Percentiles rank a stretch among this genome's conserved stretches.
Conservation (phyloP, 2,888 invertebrate genomes). For the Papilio demoleus region DNA sequence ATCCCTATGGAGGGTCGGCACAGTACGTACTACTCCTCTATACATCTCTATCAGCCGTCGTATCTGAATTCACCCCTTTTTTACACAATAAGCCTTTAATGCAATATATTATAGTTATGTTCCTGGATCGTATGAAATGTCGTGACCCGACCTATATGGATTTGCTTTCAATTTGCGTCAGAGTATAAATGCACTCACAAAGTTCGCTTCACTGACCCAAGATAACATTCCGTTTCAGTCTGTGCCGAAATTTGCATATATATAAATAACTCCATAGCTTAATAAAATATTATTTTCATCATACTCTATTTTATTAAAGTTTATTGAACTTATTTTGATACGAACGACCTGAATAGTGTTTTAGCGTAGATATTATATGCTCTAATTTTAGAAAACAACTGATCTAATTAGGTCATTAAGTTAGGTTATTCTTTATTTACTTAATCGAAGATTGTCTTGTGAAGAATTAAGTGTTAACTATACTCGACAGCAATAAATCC, state of each 20-base stretch:
- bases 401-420: no score
- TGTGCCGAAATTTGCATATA: neutral
- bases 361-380: no score
- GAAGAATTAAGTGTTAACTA: no score
- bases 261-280: neutral
- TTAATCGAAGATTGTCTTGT: no score
- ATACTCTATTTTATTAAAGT: neutral
- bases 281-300: conserved; percentile 2
- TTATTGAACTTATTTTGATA: neutral
- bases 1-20: no score
- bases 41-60: no score
- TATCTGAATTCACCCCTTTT: no score
- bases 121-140: conserved; percentile 13
- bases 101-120: neutral
- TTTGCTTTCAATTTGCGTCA: conserved; percentile 18
- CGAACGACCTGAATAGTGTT: neutral
- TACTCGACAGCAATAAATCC: no score
- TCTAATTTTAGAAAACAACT: no score
- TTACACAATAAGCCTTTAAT: no score
- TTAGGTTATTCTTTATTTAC: no score
- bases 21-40: no score
- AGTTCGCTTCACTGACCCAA: conserved; percentile 26
- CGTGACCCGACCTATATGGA: conserved; percentile 22
- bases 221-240: conserved; percentile 6
- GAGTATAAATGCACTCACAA: conserved; percentile 26